A percentile compares a stretch with the other conserved stretches of the same genome.
phyloP scores from a whole-genome alignment of 2,888 invertebrate species.

The Microctonus hyperodae region DNA sequence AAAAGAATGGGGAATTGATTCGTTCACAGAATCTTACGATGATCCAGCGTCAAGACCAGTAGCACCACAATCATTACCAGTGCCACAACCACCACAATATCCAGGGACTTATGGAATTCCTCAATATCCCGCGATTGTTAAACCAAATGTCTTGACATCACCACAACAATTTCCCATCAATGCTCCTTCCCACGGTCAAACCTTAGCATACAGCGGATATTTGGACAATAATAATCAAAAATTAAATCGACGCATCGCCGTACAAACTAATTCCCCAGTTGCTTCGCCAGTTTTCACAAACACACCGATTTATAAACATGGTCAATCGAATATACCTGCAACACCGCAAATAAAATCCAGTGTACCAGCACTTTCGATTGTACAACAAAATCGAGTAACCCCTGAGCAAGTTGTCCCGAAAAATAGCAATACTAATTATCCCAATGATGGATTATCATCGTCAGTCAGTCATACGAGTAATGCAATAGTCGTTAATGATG shows the following conservation, averaged over 20 bases:
- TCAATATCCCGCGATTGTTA: constrained; percentile 43
- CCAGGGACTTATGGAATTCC: constrained; percentile 41
- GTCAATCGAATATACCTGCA: constrained; percentile 8
- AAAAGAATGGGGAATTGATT: constrained; percentile 60
- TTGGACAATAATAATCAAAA: constrained; percentile 46
- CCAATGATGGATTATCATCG: too few species aligned
- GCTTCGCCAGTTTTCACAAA: constrained; percentile 17
- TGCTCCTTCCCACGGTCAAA: constrained; percentile 45
- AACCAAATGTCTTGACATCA: constrained; percentile 31
- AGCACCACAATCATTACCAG: constrained; percentile 26
- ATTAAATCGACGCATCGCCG: constrained; percentile 42
- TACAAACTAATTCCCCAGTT: constrained; percentile 39
- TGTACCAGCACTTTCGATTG: constrained; percentile 32
- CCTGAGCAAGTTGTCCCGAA: constrained; percentile 57
- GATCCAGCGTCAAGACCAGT: constrained; percentile 37
- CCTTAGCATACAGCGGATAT: constrained; percentile 56
- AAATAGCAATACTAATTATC: constrained; percentile 44
- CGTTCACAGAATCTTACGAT: constrained; percentile 51
- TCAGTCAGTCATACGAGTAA: constrained; percentile 19
- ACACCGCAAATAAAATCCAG: constrained; percentile 21
- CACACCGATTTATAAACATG: constrained; percentile 10
- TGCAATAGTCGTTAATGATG: constrained; percentile 44
- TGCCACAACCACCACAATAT: constrained; percentile 31
- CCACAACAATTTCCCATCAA: constrained; percentile 29
- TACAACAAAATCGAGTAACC: constrained; percentile 31